phyloP scores from a whole-genome alignment of 2,888 invertebrate species.

The Luperina nickerlii region DNA sequence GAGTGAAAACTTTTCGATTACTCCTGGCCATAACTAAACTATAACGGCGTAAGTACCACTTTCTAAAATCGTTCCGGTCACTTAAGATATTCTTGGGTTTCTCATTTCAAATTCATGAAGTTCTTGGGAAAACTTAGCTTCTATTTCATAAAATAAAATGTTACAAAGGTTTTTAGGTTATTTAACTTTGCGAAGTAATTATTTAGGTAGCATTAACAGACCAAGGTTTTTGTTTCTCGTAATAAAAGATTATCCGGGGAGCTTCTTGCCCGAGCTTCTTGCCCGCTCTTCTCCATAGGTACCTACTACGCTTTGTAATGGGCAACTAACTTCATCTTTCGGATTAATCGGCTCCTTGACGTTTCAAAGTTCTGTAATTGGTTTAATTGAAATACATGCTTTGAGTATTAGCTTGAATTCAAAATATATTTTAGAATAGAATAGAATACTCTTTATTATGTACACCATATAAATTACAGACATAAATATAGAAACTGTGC shows the following conservation, averaged over 20 bases:
- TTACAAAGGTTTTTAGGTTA: background rate
- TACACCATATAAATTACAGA: too few relatives aligned
- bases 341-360: too few relatives aligned
- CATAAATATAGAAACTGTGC: too few relatives aligned
- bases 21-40: conserved; percentile 13
- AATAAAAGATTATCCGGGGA: background rate
- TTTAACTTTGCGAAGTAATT: background rate
- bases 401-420: too few relatives aligned
- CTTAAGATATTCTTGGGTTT: background rate
- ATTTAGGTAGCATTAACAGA: background rate
- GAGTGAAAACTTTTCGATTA: conserved; percentile 26
- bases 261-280: too few relatives aligned
- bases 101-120: conserved; percentile 17
- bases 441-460: too few relatives aligned
- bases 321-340: too few relatives aligned
- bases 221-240: background rate
- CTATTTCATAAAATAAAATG: background rate
- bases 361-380: too few relatives aligned
- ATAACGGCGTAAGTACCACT: conserved; percentile 5
- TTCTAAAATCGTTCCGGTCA: background rate
- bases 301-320: too few relatives aligned
- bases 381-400: background rate
- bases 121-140: background rate
- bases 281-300: too few relatives aligned
- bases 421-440: too few relatives aligned